Base-by-base conservation (phyloP, 2,797 vertebrate species). In the Cottoperca gobio region DNA sequence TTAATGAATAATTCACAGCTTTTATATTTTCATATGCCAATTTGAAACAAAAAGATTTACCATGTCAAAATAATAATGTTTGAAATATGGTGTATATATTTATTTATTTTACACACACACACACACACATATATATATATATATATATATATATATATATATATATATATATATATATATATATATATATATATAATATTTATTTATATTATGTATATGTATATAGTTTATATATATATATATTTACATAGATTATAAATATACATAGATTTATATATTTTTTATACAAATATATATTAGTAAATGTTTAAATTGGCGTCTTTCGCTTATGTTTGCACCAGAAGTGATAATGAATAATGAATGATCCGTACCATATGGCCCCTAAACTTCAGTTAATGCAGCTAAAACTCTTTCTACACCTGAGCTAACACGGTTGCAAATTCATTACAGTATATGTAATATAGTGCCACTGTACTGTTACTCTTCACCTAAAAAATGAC, bases 291-390 rank as follows among this genome's bases (percentile, higher is more conserved):
- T 33, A 8, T 33, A 8, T 31, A 31, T 33, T 33, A n/a, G 11
- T 40, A 11, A n/a, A 48, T 71, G 2, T 31, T 19, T 42, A 46
- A 12, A 61, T 65, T 10, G 11, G 28, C 1, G 0, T 65, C 3
- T 43, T n/a, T 48, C 2, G 60, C 1, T 45, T 3, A 8, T 53
- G 60, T 65, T 60, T 68, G 7, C 54, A 14, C 28, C 40, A 61
- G 65, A 67, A 21, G 10, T 54, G 31, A 72, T 43, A 48, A 72
- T 28, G 42, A 58, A 72, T 43, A 48, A 72, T 33, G 35, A 61
- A 61, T 61, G 52, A 70, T 48, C 65, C 0, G 2, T 66, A 74
- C 46, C 73, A 73, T 68, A 54, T 66, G 35, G 11, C 54, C 48
- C 40, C 49, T 19, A 3, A 61, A n/a, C 9, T 37, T 67, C 9